Evolutionary conservation across 2,888 invertebrate species (phyloP).

Genomic region (Torymus texanus): DNA sequence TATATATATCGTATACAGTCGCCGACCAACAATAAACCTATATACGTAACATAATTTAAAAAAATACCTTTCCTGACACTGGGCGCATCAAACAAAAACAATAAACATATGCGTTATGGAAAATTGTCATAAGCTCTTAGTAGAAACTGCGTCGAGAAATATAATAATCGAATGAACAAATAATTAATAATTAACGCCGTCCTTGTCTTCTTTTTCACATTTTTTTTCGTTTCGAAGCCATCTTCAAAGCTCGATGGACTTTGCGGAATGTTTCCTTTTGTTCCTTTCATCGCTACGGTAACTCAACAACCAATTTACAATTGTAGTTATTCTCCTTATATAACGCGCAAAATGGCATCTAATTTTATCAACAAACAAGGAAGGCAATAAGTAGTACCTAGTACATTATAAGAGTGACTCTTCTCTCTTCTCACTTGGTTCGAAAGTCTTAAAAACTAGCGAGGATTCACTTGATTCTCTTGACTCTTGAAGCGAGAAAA

Average conservation of each 20-base stretch:
- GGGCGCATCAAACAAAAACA: constrained; percentile 25
- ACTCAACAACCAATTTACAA: constrained; percentile 53
- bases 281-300: constrained; percentile 46
- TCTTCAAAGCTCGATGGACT: constrained; percentile 33
- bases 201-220: constrained; percentile 19
- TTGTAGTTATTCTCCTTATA: constrained; percentile 42
- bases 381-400: constrained; percentile 55
- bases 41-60: constrained; percentile 35
- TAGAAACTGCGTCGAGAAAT: constrained; percentile 44
- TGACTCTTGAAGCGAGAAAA: constrained; percentile 43
- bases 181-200: constrained; percentile 28
- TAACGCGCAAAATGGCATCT: constrained; percentile 39
- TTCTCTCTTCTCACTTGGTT: constrained; percentile 43
- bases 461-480: constrained; percentile 50
- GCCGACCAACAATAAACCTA: constrained; percentile 38
- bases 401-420: constrained; percentile 45
- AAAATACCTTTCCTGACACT: constrained; percentile 48
- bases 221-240: constrained; percentile 25
- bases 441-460: constrained; percentile 54
- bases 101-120: constrained; percentile 38
- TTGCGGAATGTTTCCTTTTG: constrained; percentile 45
- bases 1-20: constrained; percentile 38
- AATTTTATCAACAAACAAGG: constrained; percentile 54
- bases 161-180: constrained; percentile 39
- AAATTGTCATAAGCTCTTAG: constrained; percentile 49